Evolutionary conservation across 2,797 vertebrate genomes (phyloP), one percentile per base, ranked within the genome.

Genomic region (Enteromius argenteus): DNA sequence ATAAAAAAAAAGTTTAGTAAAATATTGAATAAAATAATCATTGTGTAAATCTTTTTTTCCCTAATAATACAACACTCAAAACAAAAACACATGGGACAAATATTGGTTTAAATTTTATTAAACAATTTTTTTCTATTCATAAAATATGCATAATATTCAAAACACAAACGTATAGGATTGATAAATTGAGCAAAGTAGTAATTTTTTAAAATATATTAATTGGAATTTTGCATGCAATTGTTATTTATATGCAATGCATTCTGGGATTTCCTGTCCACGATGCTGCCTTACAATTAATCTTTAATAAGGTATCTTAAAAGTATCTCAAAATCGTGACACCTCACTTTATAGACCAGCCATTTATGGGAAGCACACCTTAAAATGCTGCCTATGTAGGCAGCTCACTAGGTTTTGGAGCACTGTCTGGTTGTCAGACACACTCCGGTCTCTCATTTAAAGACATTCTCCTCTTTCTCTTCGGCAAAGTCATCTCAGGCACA

Each of bases 401-500:
- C 67, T 81, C 35, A 27, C 66, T 56, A 27, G 21, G 46, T 4
- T 71, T 69, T 44, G n/a, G 35, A 58, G 69, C 66, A 42, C 13
- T 42, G n/a, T 53, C 30, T 68, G 35, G 19, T 37, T 37, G 32
- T 67, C 64, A 14, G 46, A 21, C 10, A 5, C 10, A 4, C 46
- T 53, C 10, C 0, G 1, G 10, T 19, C 49, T 56, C 72, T 74
- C 49, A 15, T 74, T 56, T 74, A 75, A 75, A 75, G 64, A 72
- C 58, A 3, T 37, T 39, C 30, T 83, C 9, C 56, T 81, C 32
- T 37, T 68, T 30, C 9, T 81, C 60, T 64, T 46, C 14, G 80
- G 80, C 68, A 81, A 81, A 76, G 81, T 83, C 71, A 66, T 83
- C 42, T 30, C 42, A 42, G 42, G 9, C 44, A 27, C 14, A 51